Evolutionary conservation across 1,140 invertebrate genomes (phyloP).

Genomic region (Pseudomyrmex concolor): DNA sequence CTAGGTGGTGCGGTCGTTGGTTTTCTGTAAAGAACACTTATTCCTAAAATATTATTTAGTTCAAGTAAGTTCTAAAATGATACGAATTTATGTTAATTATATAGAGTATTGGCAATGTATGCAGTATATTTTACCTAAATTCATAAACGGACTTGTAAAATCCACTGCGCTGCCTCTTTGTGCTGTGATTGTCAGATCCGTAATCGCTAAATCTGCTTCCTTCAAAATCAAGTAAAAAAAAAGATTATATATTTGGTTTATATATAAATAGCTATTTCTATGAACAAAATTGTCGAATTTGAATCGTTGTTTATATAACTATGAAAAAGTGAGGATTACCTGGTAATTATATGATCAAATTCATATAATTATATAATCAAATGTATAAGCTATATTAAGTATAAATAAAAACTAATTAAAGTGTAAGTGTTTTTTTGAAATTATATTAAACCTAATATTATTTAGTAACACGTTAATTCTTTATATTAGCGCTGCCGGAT

Average conservation of each 20-base stretch:
- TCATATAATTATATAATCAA: no score
- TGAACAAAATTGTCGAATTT: no score
- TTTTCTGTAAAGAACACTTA: constrained; percentile 93
- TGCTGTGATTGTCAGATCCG: constrained; percentile 95
- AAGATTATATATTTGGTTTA: no score
- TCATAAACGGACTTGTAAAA: constrained; percentile 96
- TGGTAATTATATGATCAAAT: no score
- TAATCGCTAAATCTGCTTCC: constrained; percentile 93
- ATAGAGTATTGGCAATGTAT: neutral
- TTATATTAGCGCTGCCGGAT: neutral
- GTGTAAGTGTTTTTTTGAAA: no score
- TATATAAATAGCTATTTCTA: no score
- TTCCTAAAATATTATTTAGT: constrained; percentile 83
- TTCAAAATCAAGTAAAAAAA: constrained; percentile 78
- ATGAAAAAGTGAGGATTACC: no score
- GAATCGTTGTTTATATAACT: no score
- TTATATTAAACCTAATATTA: no score
- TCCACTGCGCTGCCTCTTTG: constrained; percentile 92
- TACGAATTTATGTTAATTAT: neutral
- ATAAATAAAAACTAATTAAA: no score
- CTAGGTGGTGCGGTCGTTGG: constrained; percentile 91
- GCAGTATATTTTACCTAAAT: constrained; percentile 86
- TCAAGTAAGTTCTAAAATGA: neutral
- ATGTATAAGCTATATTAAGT: no score
- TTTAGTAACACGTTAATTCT: neutral